Evolutionary conservation across 2,888 invertebrate genomes (phyloP).

Genomic region (Nomada flava): DNA sequence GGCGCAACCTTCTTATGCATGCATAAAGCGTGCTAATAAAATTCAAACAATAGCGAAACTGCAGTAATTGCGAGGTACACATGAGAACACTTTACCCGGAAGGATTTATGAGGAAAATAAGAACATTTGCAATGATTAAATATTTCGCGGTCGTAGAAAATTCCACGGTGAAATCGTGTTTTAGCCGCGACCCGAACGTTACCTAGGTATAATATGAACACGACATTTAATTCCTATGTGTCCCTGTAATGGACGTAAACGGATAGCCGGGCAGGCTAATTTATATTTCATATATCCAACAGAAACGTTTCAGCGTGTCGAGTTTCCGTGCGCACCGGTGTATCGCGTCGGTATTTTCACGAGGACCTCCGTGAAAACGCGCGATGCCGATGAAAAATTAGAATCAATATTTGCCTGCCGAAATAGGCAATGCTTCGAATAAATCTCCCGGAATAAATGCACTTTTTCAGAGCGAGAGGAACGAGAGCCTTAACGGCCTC

Average conservation of each 20-base stretch:
- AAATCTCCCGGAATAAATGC: constrained; percentile 31
- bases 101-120: neutral
- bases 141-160: neutral
- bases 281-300: constrained; percentile 18
- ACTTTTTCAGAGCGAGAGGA: constrained; percentile 8
- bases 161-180: constrained; percentile 12
- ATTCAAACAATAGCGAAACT: constrained; percentile 9
- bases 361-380: neutral
- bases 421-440: constrained; percentile 15
- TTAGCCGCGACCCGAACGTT: neutral
- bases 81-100: neutral
- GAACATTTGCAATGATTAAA: constrained; percentile 9
- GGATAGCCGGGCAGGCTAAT: constrained; percentile 1
- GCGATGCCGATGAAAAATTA: constrained; percentile 35
- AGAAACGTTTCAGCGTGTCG: neutral
- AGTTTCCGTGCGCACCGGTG: neutral
- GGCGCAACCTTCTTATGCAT: no score
- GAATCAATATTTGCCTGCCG: constrained; percentile 44
- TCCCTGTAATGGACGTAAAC: constrained; percentile 9
- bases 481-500: neutral
- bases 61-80: constrained; percentile 8
- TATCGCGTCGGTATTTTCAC: constrained; percentile 6
- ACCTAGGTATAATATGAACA: constrained; percentile 2
- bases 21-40: neutral
- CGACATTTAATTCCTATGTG: constrained; percentile 4